Conservation (phyloP, 64 coral and sea anemone genomes). For the Dendrophyllia cribrosa region DNA sequence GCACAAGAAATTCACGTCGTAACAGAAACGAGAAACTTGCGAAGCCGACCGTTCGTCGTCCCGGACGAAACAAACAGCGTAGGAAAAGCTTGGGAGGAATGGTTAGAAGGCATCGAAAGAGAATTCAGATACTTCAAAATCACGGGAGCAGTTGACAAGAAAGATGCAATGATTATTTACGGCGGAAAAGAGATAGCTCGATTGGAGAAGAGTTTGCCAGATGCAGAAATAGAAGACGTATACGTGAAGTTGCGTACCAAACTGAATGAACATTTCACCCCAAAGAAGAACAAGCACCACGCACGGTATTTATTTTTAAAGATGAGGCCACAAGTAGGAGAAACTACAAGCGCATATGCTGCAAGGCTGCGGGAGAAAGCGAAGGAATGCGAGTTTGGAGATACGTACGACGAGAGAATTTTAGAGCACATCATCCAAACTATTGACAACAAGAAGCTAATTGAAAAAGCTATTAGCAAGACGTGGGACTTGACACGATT, state of each 20-base stretch:
- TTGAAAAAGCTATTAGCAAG: too few relatives aligned
- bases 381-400: slow-evolving; percentile 63
- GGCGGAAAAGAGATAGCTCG: slow-evolving; percentile 47
- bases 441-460: too few relatives aligned
- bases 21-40: slow-evolving; percentile 2
- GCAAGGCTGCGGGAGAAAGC: slow-evolving; percentile 56
- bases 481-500: too few relatives aligned
- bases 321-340: slow-evolving; percentile 11
- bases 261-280: slow-evolving; percentile 29
- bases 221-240: neutral
- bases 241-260: slow-evolving; percentile 32
- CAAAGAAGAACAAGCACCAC: slow-evolving; percentile 60
- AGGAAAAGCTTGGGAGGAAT: slow-evolving; percentile 39
- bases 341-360: neutral
- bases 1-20: neutral
- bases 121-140: slow-evolving; percentile 57
- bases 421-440: too few relatives aligned
- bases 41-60: neutral
- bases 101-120: slow-evolving; percentile 43
- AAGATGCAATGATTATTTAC: slow-evolving; percentile 59
- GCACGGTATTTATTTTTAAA: slow-evolving; percentile 43
- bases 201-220: slow-evolving; percentile 39
- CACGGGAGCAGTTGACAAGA: slow-evolving; percentile 21
- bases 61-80: slow-evolving; percentile 1
- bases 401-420: neutral